Conservation (phyloP, 2,797 vertebrate genomes). For the Hippopotamyrus pictus region DNA sequence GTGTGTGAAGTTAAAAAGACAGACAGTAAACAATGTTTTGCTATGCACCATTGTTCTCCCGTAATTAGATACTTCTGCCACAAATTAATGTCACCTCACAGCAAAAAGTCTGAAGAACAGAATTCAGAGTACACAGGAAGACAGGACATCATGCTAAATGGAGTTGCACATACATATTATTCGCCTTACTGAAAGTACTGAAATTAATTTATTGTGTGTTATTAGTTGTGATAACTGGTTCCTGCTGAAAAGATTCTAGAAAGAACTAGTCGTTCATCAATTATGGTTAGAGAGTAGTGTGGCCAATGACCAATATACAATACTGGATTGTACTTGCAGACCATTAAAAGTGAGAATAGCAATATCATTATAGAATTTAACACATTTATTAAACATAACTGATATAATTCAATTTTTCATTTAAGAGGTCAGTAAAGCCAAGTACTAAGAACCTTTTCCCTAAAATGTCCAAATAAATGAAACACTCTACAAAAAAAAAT, state of each 20-base stretch:
- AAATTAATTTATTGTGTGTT: neutral
- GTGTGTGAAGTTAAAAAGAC: neutral
- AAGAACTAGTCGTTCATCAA: neutral
- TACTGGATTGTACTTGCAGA: neutral
- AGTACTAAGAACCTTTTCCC: neutral
- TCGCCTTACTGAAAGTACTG: neutral
- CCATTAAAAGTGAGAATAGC: neutral
- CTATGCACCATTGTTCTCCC: neutral
- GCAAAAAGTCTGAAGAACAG: neutral
- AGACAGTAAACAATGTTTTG: neutral
- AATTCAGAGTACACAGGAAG: neutral
- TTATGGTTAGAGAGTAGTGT: neutral
- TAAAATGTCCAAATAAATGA: neutral
- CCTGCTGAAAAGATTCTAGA: neutral
- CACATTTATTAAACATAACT: neutral
- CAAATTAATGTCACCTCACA: neutral
- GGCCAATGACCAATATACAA: neutral
- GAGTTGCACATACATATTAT: neutral
- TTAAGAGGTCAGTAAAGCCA: neutral
- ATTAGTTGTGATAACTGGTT: neutral
- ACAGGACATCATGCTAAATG: neutral
- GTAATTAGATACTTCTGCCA: conserved; percentile 6
- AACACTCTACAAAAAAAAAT: neutral
- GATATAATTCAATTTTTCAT: neutral
- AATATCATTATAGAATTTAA: neutral